phyloP scores from a whole-genome alignment of 2,888 invertebrate genomes.

The Onthophagus sagittarius region DNA sequence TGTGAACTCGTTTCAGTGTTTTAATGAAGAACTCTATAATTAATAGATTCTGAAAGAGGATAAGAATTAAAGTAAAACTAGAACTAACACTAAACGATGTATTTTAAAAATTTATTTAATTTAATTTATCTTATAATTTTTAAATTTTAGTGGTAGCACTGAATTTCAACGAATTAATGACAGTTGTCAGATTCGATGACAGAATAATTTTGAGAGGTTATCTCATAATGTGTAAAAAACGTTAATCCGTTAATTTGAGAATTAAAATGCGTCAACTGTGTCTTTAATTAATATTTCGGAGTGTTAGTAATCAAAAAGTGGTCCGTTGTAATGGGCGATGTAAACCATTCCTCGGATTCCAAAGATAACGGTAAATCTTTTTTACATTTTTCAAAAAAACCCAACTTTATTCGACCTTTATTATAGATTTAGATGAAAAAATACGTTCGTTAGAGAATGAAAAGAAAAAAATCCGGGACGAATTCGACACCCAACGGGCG shows the following conservation, averaged over 20 bases:
- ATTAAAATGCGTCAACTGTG: neutral
- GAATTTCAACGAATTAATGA: too few relatives aligned
- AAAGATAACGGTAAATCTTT: neutral
- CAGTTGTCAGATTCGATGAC: neutral
- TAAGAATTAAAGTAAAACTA: too few relatives aligned
- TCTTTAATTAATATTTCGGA: neutral
- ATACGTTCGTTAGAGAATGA: conserved; percentile 50
- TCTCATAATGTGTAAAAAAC: neutral
- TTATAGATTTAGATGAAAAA: conserved; percentile 32
- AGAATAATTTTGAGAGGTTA: neutral
- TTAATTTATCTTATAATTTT: too few relatives aligned
- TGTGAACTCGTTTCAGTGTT: too few relatives aligned
- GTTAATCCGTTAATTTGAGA: neutral
- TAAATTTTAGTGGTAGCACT: too few relatives aligned
- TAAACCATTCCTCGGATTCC: neutral
- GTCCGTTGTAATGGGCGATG: neutral
- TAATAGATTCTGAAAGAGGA: too few relatives aligned
- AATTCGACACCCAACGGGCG: conserved; percentile 87
- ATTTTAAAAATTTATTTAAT: too few relatives aligned
- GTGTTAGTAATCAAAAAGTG: neutral
- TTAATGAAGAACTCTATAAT: too few relatives aligned
- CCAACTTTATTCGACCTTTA: neutral
- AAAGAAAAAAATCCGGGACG: conserved; percentile 70
- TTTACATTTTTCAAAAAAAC: neutral
- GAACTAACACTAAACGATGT: too few relatives aligned